phyloP scores from a whole-genome alignment of 2,888 invertebrate species.

The Ligdia adustata region DNA sequence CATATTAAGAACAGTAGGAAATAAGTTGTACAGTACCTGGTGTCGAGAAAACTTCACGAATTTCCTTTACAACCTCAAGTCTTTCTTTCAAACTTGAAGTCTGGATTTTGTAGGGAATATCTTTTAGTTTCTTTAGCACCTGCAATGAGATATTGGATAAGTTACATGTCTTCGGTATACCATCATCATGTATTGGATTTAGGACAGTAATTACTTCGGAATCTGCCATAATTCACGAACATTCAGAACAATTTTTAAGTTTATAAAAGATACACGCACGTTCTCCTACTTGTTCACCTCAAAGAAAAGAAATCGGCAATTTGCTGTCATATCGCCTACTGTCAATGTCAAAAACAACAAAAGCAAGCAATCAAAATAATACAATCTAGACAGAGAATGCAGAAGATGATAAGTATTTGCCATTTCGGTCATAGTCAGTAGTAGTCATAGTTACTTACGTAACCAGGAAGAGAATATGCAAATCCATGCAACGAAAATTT shows the following conservation, averaged over 20 bases:
- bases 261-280: slow-evolving; percentile 30
- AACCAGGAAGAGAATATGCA: too few species aligned
- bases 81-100: slow-evolving; percentile 89
- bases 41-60: slow-evolving; percentile 88
- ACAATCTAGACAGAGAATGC: too few species aligned
- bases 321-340: slow-evolving; percentile 12
- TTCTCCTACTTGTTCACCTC: slow-evolving; percentile 9
- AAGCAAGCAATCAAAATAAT: too few species aligned
- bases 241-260: slow-evolving; percentile 55
- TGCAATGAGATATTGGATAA: slow-evolving; percentile 49
- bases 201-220: slow-evolving; percentile 80
- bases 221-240: slow-evolving; percentile 86
- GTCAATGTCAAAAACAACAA: slow-evolving; percentile 9
- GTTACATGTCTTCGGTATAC: neutral
- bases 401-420: too few species aligned
- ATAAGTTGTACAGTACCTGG: slow-evolving; percentile 81
- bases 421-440: too few species aligned
- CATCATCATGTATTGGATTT: slow-evolving; percentile 1
- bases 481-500: too few species aligned
- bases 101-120: slow-evolving; percentile 89
- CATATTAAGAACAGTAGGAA: neutral
- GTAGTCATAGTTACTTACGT: too few species aligned
- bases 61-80: slow-evolving; percentile 86
- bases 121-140: slow-evolving; percentile 88
- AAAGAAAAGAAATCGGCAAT: too few species aligned